Evolutionary conservation across 2,113 vertebrate species (phyloP), one percentile per base, ranked within the genome.

Genomic region (Neodon shergylaensis): DNA sequence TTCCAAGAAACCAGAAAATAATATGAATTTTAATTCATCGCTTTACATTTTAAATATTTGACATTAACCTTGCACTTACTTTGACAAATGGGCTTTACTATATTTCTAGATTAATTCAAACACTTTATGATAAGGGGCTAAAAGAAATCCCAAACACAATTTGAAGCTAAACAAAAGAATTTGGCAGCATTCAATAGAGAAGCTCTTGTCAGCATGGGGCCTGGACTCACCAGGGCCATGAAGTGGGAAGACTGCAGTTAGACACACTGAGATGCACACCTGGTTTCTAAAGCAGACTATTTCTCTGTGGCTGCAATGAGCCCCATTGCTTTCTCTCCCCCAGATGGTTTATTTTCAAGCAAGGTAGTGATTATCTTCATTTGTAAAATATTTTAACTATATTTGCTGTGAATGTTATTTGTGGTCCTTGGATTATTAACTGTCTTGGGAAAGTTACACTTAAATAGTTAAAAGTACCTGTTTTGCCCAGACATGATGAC

Each of bases 91-190:
- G 6, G 24, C 72, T 13, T 61, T 93, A 87, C 65, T 79, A 44
- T 96, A 47, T 93, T 93, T 93, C 79, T 84, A 31, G 42, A 92
- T 84, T 83, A 36, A 95, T 63, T 81, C 11, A n/a, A 96, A 89
- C 36, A 91, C 73, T 72, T 95, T 76, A 92, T 83, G 54, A 90
- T 39, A 17, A 89, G 33, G 49, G 58, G 26, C 42, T 92, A 88
- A 95, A 76, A 70, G 49, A 93, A 96, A 95, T 94, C 70, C 76
- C 63, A 94, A 90, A 90, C 9, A 79, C 21, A 93, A 93, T 90
- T 95, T 87, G 87, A 94, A 90, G 44, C 14, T 52, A 79, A 92
- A 65, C 13, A 79, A 77, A 88, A 84, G 22, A 88, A 90, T 74
- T 68, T 0, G 42, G 54, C 87, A 88, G 74, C 0, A 81, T 5